Evolutionary conservation across 2,888 invertebrate species (phyloP).

Genomic region (Amaurobius ferox): DNA sequence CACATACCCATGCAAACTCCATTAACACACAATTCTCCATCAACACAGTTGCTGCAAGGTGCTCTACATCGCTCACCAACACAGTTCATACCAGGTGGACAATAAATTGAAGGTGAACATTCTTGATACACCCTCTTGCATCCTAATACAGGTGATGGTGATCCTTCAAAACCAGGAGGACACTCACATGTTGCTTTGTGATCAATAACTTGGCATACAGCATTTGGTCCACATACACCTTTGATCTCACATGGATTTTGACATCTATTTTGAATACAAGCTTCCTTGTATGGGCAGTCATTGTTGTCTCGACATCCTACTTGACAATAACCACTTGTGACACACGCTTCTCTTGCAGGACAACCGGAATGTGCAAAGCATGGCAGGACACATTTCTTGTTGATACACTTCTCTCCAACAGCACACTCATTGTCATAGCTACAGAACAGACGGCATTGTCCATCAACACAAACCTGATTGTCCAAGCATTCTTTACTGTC

Average conservation of each 20-base stretch:
- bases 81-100: conserved; percentile 85
- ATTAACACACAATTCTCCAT: conserved; percentile 74
- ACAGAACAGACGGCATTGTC: conserved; percentile 90
- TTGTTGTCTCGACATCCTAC: conserved; percentile 90
- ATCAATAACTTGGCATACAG: conserved; percentile 82
- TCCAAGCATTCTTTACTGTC: conserved; percentile 85
- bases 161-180: conserved; percentile 76
- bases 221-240: conserved; percentile 89
- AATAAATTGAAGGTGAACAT: conserved; percentile 81
- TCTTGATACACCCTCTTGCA: conserved; percentile 72
- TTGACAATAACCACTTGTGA: conserved; percentile 85
- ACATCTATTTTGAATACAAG: conserved; percentile 91
- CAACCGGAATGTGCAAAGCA: conserved; percentile 90
- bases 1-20: conserved; percentile 73
- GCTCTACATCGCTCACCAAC: conserved; percentile 80
- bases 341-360: conserved; percentile 86
- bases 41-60: conserved; percentile 74
- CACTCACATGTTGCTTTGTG: conserved; percentile 76
- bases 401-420: conserved; percentile 86
- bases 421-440: conserved; percentile 87
- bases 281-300: conserved; percentile 86
- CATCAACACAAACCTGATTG: conserved; percentile 87
- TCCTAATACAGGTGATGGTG: conserved; percentile 75
- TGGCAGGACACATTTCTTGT: conserved; percentile 87
- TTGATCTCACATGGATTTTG: conserved; percentile 87